Evolutionary conservation across 1,140 invertebrate genomes (phyloP).

Genomic region (Polypedilum vanderplanki): DNA sequence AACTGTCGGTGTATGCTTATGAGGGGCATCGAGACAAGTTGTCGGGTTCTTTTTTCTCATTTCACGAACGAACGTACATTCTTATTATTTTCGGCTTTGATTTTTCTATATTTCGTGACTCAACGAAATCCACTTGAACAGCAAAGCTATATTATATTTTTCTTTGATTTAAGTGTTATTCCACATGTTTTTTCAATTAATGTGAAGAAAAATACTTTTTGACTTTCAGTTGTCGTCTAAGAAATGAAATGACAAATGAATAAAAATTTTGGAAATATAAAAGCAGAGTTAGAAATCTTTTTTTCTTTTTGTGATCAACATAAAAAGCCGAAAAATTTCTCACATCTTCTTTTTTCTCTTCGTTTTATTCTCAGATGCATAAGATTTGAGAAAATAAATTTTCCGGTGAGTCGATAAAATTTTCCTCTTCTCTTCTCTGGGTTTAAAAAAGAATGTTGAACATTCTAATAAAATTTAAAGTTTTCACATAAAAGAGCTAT

Average conservation of each 20-base stretch:
- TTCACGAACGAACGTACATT: conserved; percentile 1
- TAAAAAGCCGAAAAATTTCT: not conserved
- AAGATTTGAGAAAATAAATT: not conserved
- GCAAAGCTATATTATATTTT: not conserved
- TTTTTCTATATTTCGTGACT: not conserved
- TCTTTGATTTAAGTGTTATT: conserved; percentile 1
- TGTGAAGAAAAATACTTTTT: not conserved
- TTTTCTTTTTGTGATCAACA: not conserved
- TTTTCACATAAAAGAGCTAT: too few species aligned
- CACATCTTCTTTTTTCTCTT: not conserved
- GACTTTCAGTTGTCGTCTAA: not conserved
- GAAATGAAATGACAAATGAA: not conserved
- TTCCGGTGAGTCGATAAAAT: not conserved
- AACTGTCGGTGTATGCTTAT: conserved; percentile 15
- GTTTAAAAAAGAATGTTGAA: too few species aligned
- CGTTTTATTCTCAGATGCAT: not conserved
- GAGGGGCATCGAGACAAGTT: conserved; percentile 8
- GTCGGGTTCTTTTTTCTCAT: conserved; percentile 26
- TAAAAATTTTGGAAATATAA: not conserved
- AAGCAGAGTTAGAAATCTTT: not conserved
- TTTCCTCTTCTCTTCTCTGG: too few species aligned
- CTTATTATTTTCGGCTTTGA: not conserved
- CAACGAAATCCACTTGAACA: conserved; percentile 1
- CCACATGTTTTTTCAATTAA: conserved; percentile 1
- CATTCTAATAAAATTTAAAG: too few species aligned